phyloP scores from a whole-genome alignment of 1,140 invertebrate genomes.

The Patella vulgata region DNA sequence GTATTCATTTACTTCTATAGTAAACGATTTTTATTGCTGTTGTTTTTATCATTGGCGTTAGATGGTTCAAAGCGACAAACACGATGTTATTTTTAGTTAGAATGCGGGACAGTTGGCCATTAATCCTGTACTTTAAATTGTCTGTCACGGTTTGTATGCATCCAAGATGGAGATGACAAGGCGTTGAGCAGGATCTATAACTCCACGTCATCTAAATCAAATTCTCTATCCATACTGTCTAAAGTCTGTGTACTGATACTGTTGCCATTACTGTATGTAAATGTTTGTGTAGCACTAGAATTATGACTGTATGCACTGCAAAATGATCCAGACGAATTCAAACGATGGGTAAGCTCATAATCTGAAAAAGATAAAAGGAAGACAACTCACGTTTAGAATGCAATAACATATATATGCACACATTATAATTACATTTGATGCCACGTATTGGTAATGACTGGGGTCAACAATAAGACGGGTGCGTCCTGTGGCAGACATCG shows the following conservation, averaged over 20 bases:
- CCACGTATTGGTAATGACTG: not conserved
- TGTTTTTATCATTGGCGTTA: not conserved
- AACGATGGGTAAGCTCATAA: conserved; percentile 54
- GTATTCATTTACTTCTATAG: no score
- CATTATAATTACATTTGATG: not conserved
- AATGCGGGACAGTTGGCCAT: not conserved
- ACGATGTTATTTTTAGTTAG: not conserved
- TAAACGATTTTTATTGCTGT: not conserved
- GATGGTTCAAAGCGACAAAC: not conserved
- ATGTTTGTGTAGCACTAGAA: conserved; percentile 55
- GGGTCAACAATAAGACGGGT: not conserved
- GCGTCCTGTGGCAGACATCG: not conserved
- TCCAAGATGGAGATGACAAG: no score
- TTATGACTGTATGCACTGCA: conserved; percentile 49
- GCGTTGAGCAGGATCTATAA: no score
- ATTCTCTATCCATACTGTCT: conserved; percentile 46
- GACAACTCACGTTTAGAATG: not conserved
- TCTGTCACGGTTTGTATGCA: no score
- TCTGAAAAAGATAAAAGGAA: conserved; percentile 38
- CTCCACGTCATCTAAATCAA: conserved; percentile 50
- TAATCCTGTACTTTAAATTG: conserved; percentile 5
- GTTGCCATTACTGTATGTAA: conserved; percentile 46
- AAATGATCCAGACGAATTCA: conserved; percentile 49
- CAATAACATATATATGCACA: not conserved
- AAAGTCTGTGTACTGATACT: conserved; percentile 63